Base-by-base conservation (phyloP, 2,888 invertebrate species). In the Hirtodrosophila alboralis region DNA sequence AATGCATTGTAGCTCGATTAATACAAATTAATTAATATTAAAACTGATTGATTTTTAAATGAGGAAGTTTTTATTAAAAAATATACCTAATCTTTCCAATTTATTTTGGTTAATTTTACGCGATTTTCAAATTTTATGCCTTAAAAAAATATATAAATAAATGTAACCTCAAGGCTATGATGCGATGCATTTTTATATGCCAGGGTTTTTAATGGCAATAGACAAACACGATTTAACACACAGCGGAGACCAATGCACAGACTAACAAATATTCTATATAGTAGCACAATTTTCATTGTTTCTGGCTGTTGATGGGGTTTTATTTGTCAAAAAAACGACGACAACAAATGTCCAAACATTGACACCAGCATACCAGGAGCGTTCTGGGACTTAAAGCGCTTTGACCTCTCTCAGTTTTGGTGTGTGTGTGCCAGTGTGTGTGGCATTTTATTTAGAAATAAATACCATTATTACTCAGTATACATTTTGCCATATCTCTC, bases 371-470 rank as follows among this genome's bases (percentile, higher is more conserved):
- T 38, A 45, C 47, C 40, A 30, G 52, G 18, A 62, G 43, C 31
- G 26, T 30, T 30, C 40, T 33, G 73, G 70, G 76, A 76, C 57
- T 68, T 80, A 58, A 27, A 56, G 77, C 67, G 47, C 81, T 78
- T 76, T 78, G 77, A 80, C 80, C 81, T 76, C 71, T 37, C 40
- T 37, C 57, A 14, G 38, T 37, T 23, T 28, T 21, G n/a, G 28
- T 41, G 26, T 28, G 37, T 61, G 36, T 40, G 27, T 51, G 23
- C 31, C 30, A n/a, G n/a, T 53, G 33, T 33, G 38, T 37, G 26
- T 71, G 61, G 52, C 53, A 71, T 74, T 74, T 74, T 77, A 76
- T 76, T 71, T 74, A 56, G 75, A 76, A 77, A 76, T 76, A 76
- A 76, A 77, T 76, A 78, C 78, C 71, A 64, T 71, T 78, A 77